Base-by-base conservation (phyloP, 2,113 vertebrate species). In the Elephantulus edwardii region DNA sequence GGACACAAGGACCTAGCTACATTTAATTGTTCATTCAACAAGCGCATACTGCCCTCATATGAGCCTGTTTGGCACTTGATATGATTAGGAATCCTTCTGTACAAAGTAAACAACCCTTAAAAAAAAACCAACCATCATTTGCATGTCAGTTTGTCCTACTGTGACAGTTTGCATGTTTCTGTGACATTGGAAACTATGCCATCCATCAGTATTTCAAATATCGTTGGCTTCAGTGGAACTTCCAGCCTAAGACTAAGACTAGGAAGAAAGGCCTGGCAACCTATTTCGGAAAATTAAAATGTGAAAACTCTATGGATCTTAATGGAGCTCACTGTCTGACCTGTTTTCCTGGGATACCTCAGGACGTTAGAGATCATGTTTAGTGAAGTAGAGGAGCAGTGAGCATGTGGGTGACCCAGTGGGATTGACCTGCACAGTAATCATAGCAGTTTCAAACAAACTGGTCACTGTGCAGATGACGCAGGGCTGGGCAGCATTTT, bases 1-100 rank as follows among this genome's bases (percentile, higher is more conserved):
- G 46, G 42, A 24, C 40, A 58, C 16, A 13, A 0, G 4, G 46
- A 62, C 20, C 3, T 5, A 22, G 28, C 9, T 1, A 30, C 11
- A 42, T 26, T 48, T 50, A 35, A 48, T 30, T 42, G 8, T 56
- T 52, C 52, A 46, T 38, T 87, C 40, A 42, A 11, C 44, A 78
- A 13, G 54, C 7, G 33, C 24, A 8, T 5, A 3, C 50, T 50
- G 44, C 58, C 35, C 48, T 62, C 30, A 16, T 2, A 0, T 17
- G 7, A 14, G 26, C n/a, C 6, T 5, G 28, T 17, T 38, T 8
- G 2, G 52, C 58, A 30, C 24, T 66, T 20, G 3, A 6, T 1
- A 8, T 4, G 33, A 19, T 4, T 9, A 66, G 30, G 44, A 77
- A 33, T 54, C 22, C 46, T 58, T 1, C 66, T 42, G 38, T 19